These are phyloP conservation scores for Leptarthrus brevirostris DNA, from an alignment of 2,888 invertebrate species.

Conservation along the genomic window DNA sequence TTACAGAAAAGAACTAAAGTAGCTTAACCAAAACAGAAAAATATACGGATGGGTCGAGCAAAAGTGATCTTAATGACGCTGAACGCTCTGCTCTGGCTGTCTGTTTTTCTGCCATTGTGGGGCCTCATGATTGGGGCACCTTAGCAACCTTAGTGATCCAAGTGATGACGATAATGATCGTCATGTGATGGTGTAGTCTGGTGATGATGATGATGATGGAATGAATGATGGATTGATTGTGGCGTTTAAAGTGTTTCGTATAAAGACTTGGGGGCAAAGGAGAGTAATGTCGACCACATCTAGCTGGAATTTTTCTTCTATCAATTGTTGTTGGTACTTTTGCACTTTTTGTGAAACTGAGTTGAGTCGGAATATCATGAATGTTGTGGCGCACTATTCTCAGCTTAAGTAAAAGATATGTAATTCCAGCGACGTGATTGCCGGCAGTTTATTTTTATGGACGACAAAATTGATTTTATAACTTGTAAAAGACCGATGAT, in stretches of 20 bases:
- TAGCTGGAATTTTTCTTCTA: constrained; percentile 21
- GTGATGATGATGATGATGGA: constrained; percentile 41
- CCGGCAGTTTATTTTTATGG: constrained; percentile 40
- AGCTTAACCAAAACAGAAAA: constrained; percentile 3
- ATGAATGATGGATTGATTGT: constrained; percentile 42
- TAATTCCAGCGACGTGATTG: constrained; percentile 30
- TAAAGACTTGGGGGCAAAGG: constrained; percentile 24
- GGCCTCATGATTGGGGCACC: constrained; percentile 2
- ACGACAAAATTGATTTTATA: constrained; percentile 43
- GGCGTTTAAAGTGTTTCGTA: constrained; percentile 42
- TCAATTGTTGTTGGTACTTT: constrained; percentile 10
- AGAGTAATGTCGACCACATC: constrained; percentile 13
- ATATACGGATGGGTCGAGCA: constrained; percentile 9
- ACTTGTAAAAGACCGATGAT: constrained; percentile 35
- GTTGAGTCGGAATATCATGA: too few relatives aligned
- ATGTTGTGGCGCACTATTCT: too few relatives aligned
- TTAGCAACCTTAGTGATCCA: constrained; percentile 5
- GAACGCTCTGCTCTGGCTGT: constrained; percentile 13
- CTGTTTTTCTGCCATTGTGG: constrained; percentile 9
- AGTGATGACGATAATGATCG: constrained; percentile 43
- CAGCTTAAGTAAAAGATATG: not conserved
- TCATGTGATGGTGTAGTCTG: constrained; percentile 33
- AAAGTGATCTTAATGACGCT: constrained; percentile 38
- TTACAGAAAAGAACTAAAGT: too few relatives aligned
- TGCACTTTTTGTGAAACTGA: not conserved